Evolutionary conservation across 53 echinoderm and acorn worm species (phyloP).

Genomic region (Mesocentrotus franciscanus): DNA sequence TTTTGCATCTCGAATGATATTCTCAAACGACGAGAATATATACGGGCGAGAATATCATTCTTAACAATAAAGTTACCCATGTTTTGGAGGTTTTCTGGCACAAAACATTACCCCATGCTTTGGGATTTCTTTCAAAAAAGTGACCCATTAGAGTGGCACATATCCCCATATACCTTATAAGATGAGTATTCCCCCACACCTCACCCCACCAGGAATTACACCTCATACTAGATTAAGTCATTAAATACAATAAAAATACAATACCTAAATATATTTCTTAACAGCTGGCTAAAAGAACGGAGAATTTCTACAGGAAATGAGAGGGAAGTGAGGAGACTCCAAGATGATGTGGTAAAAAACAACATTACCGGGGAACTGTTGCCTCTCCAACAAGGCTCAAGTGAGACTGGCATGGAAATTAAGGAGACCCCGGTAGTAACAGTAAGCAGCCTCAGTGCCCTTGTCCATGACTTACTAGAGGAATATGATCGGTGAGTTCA

Average conservation of each 20-base stretch:
- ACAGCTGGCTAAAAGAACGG: slow-evolving; percentile 42
- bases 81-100: too few relatives aligned
- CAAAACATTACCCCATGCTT: too few relatives aligned
- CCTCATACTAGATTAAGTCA: background rate
- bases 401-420: background rate
- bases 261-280: slow-evolving; percentile 18
- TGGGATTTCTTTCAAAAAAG: too few relatives aligned
- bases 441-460: background rate
- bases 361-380: background rate
- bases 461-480: background rate
- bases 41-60: too few relatives aligned
- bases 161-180: too few relatives aligned
- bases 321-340: background rate
- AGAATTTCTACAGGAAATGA: background rate
- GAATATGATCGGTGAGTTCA: slow-evolving; percentile 2
- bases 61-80: too few relatives aligned
- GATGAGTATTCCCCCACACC: background rate
- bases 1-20: too few relatives aligned
- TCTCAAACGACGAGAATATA: too few relatives aligned
- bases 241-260: slow-evolving; percentile 14
- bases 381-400: background rate
- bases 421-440: background rate
- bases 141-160: too few relatives aligned
- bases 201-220: too few relatives aligned
- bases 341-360: background rate